Evolutionary conservation across 2,113 vertebrate genomes (phyloP).

Genomic region (Mobula hypostoma): DNA sequence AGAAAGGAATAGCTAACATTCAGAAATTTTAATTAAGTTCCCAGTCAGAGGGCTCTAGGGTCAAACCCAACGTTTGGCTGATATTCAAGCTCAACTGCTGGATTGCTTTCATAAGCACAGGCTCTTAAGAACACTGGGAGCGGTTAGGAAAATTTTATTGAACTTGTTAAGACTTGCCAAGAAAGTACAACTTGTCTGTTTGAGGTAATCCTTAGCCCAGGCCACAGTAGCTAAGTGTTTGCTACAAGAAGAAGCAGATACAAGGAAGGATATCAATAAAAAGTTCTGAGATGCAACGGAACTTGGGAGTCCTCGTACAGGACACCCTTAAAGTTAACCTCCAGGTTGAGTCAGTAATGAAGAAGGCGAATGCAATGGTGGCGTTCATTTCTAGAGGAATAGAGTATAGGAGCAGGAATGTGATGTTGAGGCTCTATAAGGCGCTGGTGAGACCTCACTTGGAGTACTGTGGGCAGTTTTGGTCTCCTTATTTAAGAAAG

Average conservation of each 20-base stretch:
- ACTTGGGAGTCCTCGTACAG: too few species aligned
- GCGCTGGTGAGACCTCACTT: too few species aligned
- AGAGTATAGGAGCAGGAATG: too few species aligned
- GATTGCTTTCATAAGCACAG: not conserved
- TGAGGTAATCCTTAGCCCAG: not conserved
- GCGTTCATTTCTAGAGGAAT: too few species aligned
- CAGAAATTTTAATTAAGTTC: not conserved
- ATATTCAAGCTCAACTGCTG: not conserved
- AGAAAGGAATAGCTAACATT: not conserved
- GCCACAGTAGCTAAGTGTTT: not conserved
- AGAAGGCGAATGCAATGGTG: too few species aligned
- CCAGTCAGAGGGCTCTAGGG: not conserved
- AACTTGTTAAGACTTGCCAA: not conserved
- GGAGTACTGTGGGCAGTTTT: too few species aligned
- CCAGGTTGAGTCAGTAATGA: too few species aligned
- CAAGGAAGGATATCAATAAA: not conserved
- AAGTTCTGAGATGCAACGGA: too few species aligned
- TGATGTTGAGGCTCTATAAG: too few species aligned
- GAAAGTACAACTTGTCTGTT: not conserved
- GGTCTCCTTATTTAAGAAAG: too few species aligned
- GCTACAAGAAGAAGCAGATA: not conserved
- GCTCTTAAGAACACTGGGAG: not conserved
- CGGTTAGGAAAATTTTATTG: not conserved
- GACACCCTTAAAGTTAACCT: too few species aligned
- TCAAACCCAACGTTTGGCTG: not conserved